Percentiles rank a stretch among this genome's conserved stretches.
phyloP scores from a whole-genome alignment of 2,888 invertebrate species.

The Pimpla rufipes region DNA sequence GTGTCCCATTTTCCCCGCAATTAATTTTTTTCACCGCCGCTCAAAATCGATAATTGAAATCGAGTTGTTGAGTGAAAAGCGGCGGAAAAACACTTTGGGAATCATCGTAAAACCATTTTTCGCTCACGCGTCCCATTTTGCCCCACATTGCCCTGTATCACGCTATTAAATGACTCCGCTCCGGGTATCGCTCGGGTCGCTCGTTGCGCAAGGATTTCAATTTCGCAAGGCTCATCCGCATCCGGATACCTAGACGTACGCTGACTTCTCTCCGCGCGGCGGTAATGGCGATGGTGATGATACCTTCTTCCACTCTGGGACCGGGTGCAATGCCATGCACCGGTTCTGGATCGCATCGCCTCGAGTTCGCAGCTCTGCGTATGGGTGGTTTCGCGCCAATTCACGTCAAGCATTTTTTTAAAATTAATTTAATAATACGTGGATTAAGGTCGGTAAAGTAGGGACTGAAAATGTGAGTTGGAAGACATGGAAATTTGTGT shows the following conservation, averaged over 20 bases:
- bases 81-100: too few species aligned
- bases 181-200: conserved; percentile 1
- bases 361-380: neutral
- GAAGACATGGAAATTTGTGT: too few species aligned
- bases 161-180: conserved; percentile 42
- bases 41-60: too few species aligned
- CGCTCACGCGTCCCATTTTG: too few species aligned
- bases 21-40: too few species aligned
- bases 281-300: conserved; percentile 14
- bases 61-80: too few species aligned
- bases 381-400: neutral
- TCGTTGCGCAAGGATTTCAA: conserved; percentile 64
- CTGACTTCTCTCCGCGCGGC: conserved; percentile 4
- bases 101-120: too few species aligned
- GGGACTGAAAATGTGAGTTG: too few species aligned
- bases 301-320: neutral
- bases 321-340: conserved; percentile 28
- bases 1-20: too few species aligned
- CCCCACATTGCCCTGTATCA: too few species aligned
- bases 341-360: neutral
- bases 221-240: conserved; percentile 73
- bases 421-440: too few species aligned
- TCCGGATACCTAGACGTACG: conserved; percentile 58
- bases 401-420: neutral
- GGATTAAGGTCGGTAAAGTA: too few species aligned